Evolutionary conservation across 2,888 invertebrate genomes (phyloP).

Genomic region (Andrena fulva): DNA sequence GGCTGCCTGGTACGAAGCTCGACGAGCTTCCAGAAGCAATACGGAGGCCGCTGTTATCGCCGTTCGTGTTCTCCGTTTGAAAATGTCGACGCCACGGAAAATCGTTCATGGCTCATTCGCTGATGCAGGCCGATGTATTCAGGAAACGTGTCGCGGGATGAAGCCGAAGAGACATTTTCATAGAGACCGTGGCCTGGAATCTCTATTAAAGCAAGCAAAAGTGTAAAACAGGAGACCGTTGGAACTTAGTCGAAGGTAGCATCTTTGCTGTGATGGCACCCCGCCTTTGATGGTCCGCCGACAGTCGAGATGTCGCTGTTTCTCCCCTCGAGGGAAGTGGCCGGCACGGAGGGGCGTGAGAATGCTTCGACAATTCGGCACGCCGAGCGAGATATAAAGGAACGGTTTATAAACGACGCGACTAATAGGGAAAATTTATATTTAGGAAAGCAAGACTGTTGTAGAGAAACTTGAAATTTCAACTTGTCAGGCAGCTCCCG

Average conservation of each 20-base stretch:
- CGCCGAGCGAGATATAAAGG: slow-evolving; percentile 19
- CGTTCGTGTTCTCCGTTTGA: background rate
- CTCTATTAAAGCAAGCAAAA: slow-evolving; percentile 3
- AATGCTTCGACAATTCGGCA: background rate
- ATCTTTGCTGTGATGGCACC: slow-evolving; percentile 15
- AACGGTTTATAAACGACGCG: background rate
- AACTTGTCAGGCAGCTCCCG: slow-evolving; percentile 9
- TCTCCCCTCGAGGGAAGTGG: slow-evolving; percentile 3
- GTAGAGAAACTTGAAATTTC: slow-evolving; percentile 27
- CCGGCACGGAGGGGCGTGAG: background rate
- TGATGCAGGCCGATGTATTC: background rate
- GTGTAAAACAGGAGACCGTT: background rate
- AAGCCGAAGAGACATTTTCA: slow-evolving; percentile 10
- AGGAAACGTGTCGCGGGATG: slow-evolving; percentile 1
- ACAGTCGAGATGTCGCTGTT: background rate
- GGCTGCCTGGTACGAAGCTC: background rate
- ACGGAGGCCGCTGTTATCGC: background rate
- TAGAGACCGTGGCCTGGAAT: slow-evolving; percentile 10
- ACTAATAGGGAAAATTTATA: slow-evolving; percentile 26
- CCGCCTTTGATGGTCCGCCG: slow-evolving; percentile 25
- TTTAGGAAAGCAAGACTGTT: slow-evolving; percentile 37
- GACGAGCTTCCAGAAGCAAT: background rate
- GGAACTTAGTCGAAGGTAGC: slow-evolving; percentile 14
- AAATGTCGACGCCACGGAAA: background rate
- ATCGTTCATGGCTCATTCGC: background rate